Percentiles rank a stretch among this genome's conserved stretches.
These are phyloP conservation scores for Orthosia gothica DNA, from an alignment of 2,888 invertebrate genomes.

Conservation along the genomic window DNA sequence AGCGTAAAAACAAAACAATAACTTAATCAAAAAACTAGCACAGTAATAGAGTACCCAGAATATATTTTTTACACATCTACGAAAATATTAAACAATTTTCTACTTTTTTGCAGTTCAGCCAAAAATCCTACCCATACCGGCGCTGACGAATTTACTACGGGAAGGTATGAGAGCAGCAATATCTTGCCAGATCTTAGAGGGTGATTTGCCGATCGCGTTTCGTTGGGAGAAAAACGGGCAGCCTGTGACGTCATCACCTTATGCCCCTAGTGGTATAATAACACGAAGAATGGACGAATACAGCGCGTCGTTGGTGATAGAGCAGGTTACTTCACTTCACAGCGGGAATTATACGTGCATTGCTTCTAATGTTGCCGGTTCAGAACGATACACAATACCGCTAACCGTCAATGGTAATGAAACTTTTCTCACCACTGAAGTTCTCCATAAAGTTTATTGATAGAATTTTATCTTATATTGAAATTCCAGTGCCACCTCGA, in stretches of 20 bases:
- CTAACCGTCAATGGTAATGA: conserved; percentile 95
- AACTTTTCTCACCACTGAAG: not conserved
- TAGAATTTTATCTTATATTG: not conserved
- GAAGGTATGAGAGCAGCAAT: conserved; percentile 97
- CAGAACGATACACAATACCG: conserved; percentile 95
- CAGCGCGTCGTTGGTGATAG: conserved; percentile 96
- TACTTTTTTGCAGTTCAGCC: conserved; percentile 93
- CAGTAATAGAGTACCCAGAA: not conserved
- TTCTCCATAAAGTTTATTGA: not conserved
- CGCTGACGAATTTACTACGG: conserved; percentile 95
- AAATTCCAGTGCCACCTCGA: conserved; percentile 95
- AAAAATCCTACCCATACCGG: conserved; percentile 96
- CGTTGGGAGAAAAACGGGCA: conserved; percentile 98
- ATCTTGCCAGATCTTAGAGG: conserved; percentile 97
- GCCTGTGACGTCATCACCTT: conserved; percentile 93
- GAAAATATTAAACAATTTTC: conserved; percentile 37
- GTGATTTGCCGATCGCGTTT: conserved; percentile 97
- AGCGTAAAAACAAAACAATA: not conserved
- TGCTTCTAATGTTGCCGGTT: conserved; percentile 96
- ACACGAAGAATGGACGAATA: conserved; percentile 95
- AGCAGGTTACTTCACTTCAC: conserved; percentile 96
- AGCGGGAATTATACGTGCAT: conserved; percentile 98
- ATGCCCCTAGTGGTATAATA: conserved; percentile 88
- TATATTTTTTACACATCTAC: conserved; percentile 11
- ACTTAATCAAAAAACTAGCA: not conserved